Base-by-base conservation (phyloP, 2,797 vertebrate species). In the Enteromius fasciolatus region DNA sequence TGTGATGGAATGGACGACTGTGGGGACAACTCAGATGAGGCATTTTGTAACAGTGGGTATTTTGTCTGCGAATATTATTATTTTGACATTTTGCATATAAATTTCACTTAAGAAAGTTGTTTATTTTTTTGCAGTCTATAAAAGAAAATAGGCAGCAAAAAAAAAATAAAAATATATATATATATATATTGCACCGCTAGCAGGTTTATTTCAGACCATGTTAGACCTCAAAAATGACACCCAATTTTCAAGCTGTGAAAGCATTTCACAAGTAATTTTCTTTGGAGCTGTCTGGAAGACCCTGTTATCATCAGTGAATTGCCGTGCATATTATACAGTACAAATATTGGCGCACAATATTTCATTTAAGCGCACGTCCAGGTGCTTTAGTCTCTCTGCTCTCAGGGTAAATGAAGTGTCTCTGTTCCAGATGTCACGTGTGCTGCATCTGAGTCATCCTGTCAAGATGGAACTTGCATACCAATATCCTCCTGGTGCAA, bases 1-100 rank as follows among this genome's bases (percentile, higher is more conserved):
- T 99, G 98, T 68, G 96, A 99, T 61, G 96, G 97, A 28, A 87
- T 91, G 68, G 94, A 99, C 50, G 96, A 99, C 90, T 99, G 98
- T 69, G 97, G 97, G 74, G 98, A 99, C 90, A 96, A 95, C 90
- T 97, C 98, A 0, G 98, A 99, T 89, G 98, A 99, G 92, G 88
- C 95, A 4, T 95, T 96, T 88, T 99, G 98, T 87, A 96, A 95
- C 95, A 97, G 98, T 99, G 93, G 96, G 91, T 94, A 86, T 10
- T 50, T 70, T 39, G 50, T 50, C 28, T 59, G 14, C 33, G 44
- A 14, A 31, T 25, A 31, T 28, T 68, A 57, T 67, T 23, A 33
- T 76, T 75, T 54, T 18, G 7, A 69, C 48, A 48, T 31, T 33
- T 78, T 84, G 69, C 75, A 86, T 39, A 3, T 14, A 33, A 17